Percentiles rank a stretch among this genome's conserved stretches.
Conservation (phyloP, 2,888 invertebrate species). For the Melolontha melolontha region DNA sequence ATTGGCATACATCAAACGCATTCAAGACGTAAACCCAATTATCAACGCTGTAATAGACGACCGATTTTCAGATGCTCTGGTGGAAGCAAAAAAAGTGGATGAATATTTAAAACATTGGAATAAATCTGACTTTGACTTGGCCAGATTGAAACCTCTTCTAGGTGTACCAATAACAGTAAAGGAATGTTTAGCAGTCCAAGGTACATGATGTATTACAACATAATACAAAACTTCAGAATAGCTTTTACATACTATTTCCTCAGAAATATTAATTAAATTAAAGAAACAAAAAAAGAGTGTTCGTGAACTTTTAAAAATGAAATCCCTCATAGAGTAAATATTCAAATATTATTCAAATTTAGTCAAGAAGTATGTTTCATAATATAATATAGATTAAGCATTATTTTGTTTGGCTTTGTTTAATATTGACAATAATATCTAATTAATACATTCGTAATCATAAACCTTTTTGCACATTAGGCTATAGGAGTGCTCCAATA, state of each 20-base stretch:
- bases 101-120: conserved; percentile 66
- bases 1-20: conserved; percentile 79
- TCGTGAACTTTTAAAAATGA: too few relatives aligned
- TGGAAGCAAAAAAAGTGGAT: conserved; percentile 81
- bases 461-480: too few relatives aligned
- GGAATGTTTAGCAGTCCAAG: conserved; percentile 83
- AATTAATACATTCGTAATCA: too few relatives aligned
- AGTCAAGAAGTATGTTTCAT: too few relatives aligned
- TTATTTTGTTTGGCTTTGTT: too few relatives aligned
- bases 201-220: conserved; percentile 55
- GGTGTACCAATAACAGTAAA: conserved; percentile 90
- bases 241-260: too few relatives aligned
- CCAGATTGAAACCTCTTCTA: conserved; percentile 77
- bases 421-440: too few relatives aligned
- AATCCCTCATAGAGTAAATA: too few relatives aligned
- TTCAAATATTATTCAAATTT: too few relatives aligned
- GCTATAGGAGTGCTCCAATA: too few relatives aligned
- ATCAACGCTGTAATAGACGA: conserved; percentile 86
- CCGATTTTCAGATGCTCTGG: conserved; percentile 79
- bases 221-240: neutral
- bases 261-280: too few relatives aligned
- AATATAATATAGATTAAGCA: too few relatives aligned
- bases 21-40: conserved; percentile 81
- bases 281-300: neutral
- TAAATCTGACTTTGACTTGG: conserved; percentile 71